Evolutionary conservation across 2,888 invertebrate species (phyloP).

Genomic region (Rambutsinella grinnellia): DNA sequence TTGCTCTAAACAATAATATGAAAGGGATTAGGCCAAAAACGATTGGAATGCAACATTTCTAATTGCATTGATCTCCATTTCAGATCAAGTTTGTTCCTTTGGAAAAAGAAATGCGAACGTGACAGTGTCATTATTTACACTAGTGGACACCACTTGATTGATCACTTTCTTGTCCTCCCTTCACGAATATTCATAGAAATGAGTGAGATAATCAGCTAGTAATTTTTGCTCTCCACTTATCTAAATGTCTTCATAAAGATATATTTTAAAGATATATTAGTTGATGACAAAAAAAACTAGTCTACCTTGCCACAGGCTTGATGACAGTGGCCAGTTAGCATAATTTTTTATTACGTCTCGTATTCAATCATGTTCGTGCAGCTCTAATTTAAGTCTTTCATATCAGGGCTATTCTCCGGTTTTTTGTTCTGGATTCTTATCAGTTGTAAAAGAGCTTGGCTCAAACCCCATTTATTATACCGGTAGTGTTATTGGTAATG

Average conservation of each 20-base stretch:
- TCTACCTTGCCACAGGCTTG: constrained; percentile 38
- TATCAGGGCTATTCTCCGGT: neutral
- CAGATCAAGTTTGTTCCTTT: neutral
- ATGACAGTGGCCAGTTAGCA: too few relatives aligned
- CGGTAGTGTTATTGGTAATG: neutral
- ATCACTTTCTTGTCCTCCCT: neutral
- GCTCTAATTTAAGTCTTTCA: neutral
- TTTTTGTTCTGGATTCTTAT: neutral
- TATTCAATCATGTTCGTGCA: constrained; percentile 7
- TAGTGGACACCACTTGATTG: neutral
- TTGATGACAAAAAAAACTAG: constrained; percentile 26
- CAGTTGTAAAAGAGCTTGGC: neutral
- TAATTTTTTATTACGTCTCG: too few relatives aligned
- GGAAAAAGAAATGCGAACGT: neutral
- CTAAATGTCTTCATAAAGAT: too few relatives aligned
- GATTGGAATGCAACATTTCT: neutral
- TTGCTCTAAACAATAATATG: too few relatives aligned
- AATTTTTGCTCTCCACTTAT: neutral
- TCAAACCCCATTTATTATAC: neutral
- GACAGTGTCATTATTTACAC: neutral
- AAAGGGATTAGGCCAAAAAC: neutral
- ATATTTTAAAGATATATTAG: too few relatives aligned
- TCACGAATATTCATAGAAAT: constrained; percentile 15
- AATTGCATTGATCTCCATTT: neutral
- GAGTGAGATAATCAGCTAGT: constrained; percentile 1